phyloP scores from a whole-genome alignment of 2,888 invertebrate genomes.

The Pandemis heparana region DNA sequence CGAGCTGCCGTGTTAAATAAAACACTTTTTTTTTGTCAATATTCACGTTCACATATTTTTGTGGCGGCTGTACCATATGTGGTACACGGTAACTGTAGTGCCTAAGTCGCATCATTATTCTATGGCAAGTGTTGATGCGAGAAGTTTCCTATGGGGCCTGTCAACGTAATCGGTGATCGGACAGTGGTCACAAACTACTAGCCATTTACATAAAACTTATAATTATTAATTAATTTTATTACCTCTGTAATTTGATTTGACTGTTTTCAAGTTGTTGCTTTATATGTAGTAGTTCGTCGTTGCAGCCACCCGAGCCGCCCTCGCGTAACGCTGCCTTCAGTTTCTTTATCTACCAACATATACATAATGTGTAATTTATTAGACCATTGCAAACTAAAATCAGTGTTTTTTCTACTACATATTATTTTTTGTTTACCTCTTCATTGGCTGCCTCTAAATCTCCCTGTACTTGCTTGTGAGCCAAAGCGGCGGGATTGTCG shows the following conservation, averaged over 20 bases:
- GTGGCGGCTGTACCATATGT: not conserved
- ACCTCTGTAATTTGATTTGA: slow-evolving; percentile 87
- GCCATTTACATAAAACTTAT: not conserved
- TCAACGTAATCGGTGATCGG: too few relatives aligned
- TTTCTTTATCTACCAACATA: slow-evolving; percentile 80
- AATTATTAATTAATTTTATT: slow-evolving; percentile 10
- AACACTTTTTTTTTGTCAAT: too few relatives aligned
- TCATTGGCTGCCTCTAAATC: slow-evolving; percentile 90
- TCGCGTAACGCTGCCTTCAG: slow-evolving; percentile 83
- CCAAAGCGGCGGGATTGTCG: slow-evolving; percentile 90
- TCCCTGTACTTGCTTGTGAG: slow-evolving; percentile 87
- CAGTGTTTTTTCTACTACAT: not conserved
- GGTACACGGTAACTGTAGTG: not conserved
- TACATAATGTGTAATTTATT: slow-evolving; percentile 12
- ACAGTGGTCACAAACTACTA: not conserved
- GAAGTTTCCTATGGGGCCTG: not conserved
- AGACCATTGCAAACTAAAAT: not conserved
- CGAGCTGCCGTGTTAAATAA: too few relatives aligned
- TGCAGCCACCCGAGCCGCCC: slow-evolving; percentile 61
- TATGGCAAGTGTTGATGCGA: not conserved
- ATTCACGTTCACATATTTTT: not conserved
- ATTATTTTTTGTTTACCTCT: slow-evolving; percentile 76
- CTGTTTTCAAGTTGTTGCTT: slow-evolving; percentile 87
- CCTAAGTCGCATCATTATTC: not conserved
- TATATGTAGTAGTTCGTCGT: slow-evolving; percentile 82